Base-by-base conservation (phyloP, 2,797 vertebrate genomes). In the Urophycis tenuis region DNA sequence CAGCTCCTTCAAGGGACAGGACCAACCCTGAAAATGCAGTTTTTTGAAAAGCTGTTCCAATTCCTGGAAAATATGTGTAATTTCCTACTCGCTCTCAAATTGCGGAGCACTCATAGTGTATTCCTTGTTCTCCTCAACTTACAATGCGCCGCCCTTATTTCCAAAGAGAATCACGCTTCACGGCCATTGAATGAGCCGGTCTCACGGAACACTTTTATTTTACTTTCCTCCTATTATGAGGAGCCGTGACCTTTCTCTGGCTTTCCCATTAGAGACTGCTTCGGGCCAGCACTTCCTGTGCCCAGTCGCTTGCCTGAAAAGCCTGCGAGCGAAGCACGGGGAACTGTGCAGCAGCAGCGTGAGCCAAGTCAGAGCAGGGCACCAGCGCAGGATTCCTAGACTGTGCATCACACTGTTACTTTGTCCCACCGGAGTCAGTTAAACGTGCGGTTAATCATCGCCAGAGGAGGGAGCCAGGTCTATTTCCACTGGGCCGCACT, bases 61-160 rank as follows among this genome's bases (percentile, higher is more conserved):
- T 78, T 75, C 80, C 79, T 90, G 88, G 90, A 91, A 91, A 91
- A 91, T 79, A 73, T 87, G 86, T 64, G 84, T 89, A 87, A 90
- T 84, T 85, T 81, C 85, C 82, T 36, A 80, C 67, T 33, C 17
- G 72, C 0, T 82, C 81, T 88, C 78, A 81, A 83, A 86, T 77
- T 74, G 71, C 80, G 69, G 31, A 60, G 25, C 74, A 74, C 73
- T 64, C 84, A 87, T 75, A 80, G 79, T 81, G 75, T 39, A n/a
- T 33, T 77, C 53, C 67, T 85, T 85, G 79, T 88, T 72, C 75
- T 67, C 35, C n/a, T 49, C 60, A 69, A 36, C 14, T 75, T 74
- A 75, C 76, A 80, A 79, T 80, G 74, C 33, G 36, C 36, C 33
- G 75, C 73, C 73, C 74, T 76, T 74, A 76, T 83, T 84, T 81